phyloP scores from a whole-genome alignment of 2,888 invertebrate genomes.

The Andrena flavipes region DNA sequence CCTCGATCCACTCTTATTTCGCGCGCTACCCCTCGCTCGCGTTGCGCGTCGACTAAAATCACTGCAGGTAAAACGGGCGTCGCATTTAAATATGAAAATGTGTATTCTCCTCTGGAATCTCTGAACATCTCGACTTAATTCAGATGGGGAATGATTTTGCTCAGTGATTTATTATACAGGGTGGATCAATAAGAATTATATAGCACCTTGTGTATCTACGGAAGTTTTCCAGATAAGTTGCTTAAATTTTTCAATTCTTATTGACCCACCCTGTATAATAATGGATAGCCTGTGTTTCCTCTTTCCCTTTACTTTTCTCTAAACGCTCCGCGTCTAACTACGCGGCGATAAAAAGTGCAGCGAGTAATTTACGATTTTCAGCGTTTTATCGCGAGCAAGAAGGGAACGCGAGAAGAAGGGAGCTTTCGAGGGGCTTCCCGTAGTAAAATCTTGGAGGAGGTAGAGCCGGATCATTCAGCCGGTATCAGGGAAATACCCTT shows the following conservation, averaged over 20 bases:
- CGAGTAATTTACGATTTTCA: conserved; percentile 39
- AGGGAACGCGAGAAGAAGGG: conserved; percentile 4
- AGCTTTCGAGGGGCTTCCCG: conserved; percentile 10
- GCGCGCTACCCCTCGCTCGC: neutral
- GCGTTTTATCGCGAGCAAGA: conserved; percentile 17
- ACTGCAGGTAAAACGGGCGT: too few relatives aligned
- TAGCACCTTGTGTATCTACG: too few relatives aligned
- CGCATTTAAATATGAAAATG: too few relatives aligned
- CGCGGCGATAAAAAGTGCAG: conserved; percentile 22
- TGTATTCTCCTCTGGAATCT: too few relatives aligned
- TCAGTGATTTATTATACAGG: too few relatives aligned
- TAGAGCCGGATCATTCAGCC: conserved; percentile 3
- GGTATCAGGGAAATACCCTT: conserved; percentile 25
- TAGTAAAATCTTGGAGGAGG: neutral
- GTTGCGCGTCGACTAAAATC: neutral
- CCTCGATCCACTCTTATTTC: conserved; percentile 20
- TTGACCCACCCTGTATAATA: too few relatives aligned
- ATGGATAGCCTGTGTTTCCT: too few relatives aligned
- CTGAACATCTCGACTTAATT: too few relatives aligned
- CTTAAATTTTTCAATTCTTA: too few relatives aligned
- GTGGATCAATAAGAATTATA: too few relatives aligned
- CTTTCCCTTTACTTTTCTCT: neutral
- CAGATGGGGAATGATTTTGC: too few relatives aligned
- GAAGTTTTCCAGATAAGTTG: too few relatives aligned
- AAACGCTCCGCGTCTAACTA: neutral